Base-by-base conservation (phyloP, 2,888 invertebrate species). In the Hipparchia sbordonii region DNA sequence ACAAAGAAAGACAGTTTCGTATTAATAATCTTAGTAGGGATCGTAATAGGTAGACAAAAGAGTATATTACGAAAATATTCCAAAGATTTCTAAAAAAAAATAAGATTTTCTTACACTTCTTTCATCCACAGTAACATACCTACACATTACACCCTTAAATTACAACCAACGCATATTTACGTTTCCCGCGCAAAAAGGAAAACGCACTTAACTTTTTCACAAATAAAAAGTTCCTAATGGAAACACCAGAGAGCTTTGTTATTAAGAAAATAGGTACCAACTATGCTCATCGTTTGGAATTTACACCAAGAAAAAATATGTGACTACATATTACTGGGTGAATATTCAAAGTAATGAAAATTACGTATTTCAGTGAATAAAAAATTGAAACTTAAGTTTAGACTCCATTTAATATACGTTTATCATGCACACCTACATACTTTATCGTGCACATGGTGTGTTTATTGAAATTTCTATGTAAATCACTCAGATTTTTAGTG, bases 91-190 rank as follows among this genome's bases (percentile, higher is more conserved):
- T 33, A 7, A 13, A 9, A 33, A 23, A 23, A 8, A 33, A 60
- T 60, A 48, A 62, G 13, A 48, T 3, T 6, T 23, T 48, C 23
- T 51, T 48, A 52, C 65, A 65, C 33, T 10, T 65, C 51, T 52
- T 6, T 63, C 63, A 51, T 33, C 48, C 6, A 13, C 13, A 12
- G 33, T 33, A 12, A 6, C 9, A 48, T 48, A 12, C 23, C 23
- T 48, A 5, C 45, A 51, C 8, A 23, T 2, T 63, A 7, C 23
- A 12, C 10, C 10, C 51, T 10, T 0, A 12, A 39, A 39, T 39
- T 39, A 61, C 61, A n/a, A 12, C n/a, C 1, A 45, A 61, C 48
- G 23, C 48, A 51, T 63, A 33, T 65, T 65, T 65, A 52, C 65
- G 12, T 65, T 65, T 65, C 52, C 33, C 65, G 65, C 52, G 52